Base-by-base conservation (phyloP, 2,888 invertebrate species). In the Drosophila anceps region DNA sequence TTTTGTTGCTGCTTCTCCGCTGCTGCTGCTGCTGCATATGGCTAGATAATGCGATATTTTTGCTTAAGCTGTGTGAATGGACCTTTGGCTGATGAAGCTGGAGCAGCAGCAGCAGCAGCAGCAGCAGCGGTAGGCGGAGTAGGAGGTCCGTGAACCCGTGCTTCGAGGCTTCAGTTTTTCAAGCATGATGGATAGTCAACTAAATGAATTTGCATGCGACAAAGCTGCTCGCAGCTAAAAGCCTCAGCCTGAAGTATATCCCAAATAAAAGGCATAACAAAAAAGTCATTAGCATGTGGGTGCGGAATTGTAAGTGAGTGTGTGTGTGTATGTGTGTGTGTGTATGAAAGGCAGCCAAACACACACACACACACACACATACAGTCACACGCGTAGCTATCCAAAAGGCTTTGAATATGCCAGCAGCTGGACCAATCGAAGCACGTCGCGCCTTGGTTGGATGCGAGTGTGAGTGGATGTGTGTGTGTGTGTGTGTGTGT, bases 181-280 rank as follows among this genome's bases (percentile, higher is more conserved):
- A 53, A 69, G 69, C 72, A 60, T 78, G 81, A 84, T 82, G 84
- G 80, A 78, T 74, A 67, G 76, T 79, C 73, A 73, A 71, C 79
- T 86, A 86, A 84, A 84, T 84, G 86, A 78, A 81, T 84, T 86
- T 82, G 82, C 79, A 73, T 73, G 79, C 80, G 76, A 82, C 84
- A 80, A 84, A 76, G 83, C 81, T 79, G 77, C 79, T 73, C 79
- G 72, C 69, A 62, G 72, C 84, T 83, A 80, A 85, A 85, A 84
- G 80, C 80, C 78, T 84, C 79, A 73, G 68, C 64, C 70, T 70
- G 66, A 72, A 74, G 70, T 46, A 31, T 37, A 58, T 63, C 62
- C 44, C 67, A 44, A 63, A 64, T 73, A 69, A 50, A 65, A 54
- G 69, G 65, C 51, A 63, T 71, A 60, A 54, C 59, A 70, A 68